These are phyloP conservation scores for Hippocampus zosterae DNA, from an alignment of 2,113 vertebrate species.

Conservation along the genomic window DNA sequence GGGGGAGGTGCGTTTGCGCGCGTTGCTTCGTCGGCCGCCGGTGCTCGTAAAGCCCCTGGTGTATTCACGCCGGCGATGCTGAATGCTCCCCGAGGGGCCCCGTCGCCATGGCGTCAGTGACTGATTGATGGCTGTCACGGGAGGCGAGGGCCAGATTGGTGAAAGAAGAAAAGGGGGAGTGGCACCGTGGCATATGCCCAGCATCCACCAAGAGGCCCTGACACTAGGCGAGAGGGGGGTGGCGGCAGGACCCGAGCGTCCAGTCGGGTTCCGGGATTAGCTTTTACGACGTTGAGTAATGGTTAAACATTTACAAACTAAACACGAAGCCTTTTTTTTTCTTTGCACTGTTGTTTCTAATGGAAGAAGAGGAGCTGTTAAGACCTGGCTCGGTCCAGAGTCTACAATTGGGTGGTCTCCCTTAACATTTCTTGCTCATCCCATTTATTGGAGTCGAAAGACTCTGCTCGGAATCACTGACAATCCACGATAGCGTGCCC, in stretches of 20 bases:
- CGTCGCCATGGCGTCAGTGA: conserved; percentile 76
- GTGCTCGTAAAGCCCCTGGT: conserved; percentile 62
- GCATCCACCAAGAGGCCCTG: conserved; percentile 58
- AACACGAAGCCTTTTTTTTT: conserved; percentile 48
- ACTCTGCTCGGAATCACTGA: neutral
- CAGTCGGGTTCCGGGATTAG: conserved; percentile 41
- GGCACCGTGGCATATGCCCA: conserved; percentile 78
- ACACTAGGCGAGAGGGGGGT: conserved; percentile 38
- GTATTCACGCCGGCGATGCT: conserved; percentile 80
- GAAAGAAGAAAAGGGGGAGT: conserved; percentile 68
- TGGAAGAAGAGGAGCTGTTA: conserved; percentile 53
- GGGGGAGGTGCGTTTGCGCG: conserved; percentile 57
- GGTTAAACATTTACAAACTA: conserved; percentile 73
- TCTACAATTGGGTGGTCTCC: conserved; percentile 52
- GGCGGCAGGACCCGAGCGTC: conserved; percentile 31
- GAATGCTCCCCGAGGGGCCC: conserved; percentile 78
- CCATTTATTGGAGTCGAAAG: neutral
- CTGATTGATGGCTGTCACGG: conserved; percentile 89
- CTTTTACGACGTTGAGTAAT: conserved; percentile 69
- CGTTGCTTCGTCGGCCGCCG: conserved; percentile 64
- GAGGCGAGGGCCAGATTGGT: conserved; percentile 79
- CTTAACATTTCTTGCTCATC: conserved; percentile 4
- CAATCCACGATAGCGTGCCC: neutral
- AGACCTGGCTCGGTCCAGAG: conserved; percentile 21
- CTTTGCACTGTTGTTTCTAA: conserved; percentile 38